A percentile compares a stretch with the other conserved stretches of the same genome.
These are phyloP conservation scores for Anas platyrhynchos DNA, from an alignment of 2,113 vertebrate species.

Conservation along the genomic window DNA sequence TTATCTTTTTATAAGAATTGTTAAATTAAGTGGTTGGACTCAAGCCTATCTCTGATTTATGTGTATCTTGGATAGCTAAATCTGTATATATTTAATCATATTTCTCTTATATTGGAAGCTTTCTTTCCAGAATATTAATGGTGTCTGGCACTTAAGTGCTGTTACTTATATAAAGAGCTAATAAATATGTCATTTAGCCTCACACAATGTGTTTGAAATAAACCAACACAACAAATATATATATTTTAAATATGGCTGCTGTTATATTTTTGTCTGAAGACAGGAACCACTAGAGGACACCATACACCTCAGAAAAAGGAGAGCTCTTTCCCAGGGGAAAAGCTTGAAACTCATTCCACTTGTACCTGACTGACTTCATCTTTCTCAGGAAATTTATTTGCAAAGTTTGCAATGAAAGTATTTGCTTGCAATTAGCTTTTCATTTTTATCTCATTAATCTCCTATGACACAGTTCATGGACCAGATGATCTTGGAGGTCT, in stretches of 20 bases:
- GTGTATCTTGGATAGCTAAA: not conserved
- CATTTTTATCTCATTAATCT: not conserved
- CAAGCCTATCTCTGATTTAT: not conserved
- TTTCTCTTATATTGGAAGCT: not conserved
- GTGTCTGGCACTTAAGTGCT: not conserved
- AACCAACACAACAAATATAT: not conserved
- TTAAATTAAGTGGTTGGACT: not conserved
- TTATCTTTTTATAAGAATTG: not conserved
- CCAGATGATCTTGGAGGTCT: no score
- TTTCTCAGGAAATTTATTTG: not conserved
- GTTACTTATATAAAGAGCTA: not conserved
- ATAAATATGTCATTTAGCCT: not conserved
- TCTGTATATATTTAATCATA: not conserved
- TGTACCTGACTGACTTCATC: not conserved
- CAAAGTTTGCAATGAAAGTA: not conserved
- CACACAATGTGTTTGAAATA: not conserved
- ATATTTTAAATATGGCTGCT: not conserved
- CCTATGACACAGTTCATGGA: not conserved
- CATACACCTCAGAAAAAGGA: not conserved
- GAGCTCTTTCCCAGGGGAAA: not conserved
- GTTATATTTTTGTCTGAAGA: not conserved
- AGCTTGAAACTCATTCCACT: not conserved
- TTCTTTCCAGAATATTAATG: not conserved
- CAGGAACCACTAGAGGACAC: slow-evolving; percentile 55
- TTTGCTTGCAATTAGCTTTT: not conserved